A percentile compares a stretch with the other conserved stretches of the same genome.
Evolutionary conservation across 2,113 vertebrate genomes (phyloP).

Genomic region (Chionis minor): DNA sequence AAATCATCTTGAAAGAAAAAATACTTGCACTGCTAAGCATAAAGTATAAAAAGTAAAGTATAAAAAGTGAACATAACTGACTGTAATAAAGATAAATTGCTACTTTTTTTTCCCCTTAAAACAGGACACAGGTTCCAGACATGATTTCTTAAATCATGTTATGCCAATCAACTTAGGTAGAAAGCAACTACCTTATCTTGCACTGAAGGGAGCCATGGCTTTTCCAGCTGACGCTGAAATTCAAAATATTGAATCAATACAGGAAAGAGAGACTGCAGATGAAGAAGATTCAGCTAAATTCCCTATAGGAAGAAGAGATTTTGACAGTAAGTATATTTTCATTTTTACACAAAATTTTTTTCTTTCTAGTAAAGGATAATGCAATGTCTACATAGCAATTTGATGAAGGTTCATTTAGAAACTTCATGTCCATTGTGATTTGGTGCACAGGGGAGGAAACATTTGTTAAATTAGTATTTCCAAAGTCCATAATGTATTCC

Average conservation of each 20-base stretch:
- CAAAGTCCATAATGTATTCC: not conserved
- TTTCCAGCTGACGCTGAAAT: slow-evolving; percentile 70
- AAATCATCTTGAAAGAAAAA: not conserved
- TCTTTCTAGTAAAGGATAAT: not conserved
- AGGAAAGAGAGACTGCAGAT: slow-evolving; percentile 75
- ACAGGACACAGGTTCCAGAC: slow-evolving; percentile 69
- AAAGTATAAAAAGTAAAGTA: not conserved
- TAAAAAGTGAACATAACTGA: not conserved
- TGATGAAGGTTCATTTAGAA: not conserved
- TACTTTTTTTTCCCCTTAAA: slow-evolving; percentile 8
- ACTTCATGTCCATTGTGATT: not conserved
- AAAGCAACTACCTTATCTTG: slow-evolving; percentile 69
- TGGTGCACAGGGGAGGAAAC: not conserved
- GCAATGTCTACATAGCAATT: not conserved
- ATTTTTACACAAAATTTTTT: not conserved
- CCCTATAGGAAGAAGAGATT: slow-evolving; percentile 82
- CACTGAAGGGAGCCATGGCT: slow-evolving; percentile 69
- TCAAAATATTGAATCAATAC: slow-evolving; percentile 70
- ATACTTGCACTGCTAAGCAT: not conserved
- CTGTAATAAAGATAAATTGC: not conserved
- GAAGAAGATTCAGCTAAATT: slow-evolving; percentile 79
- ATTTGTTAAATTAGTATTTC: not conserved
- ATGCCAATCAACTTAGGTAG: slow-evolving; percentile 54
- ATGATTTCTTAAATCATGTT: slow-evolving; percentile 58
- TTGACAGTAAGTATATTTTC: slow-evolving; percentile 81